Conservation (phyloP, 2,113 vertebrate genomes). For the Limanda limanda region DNA sequence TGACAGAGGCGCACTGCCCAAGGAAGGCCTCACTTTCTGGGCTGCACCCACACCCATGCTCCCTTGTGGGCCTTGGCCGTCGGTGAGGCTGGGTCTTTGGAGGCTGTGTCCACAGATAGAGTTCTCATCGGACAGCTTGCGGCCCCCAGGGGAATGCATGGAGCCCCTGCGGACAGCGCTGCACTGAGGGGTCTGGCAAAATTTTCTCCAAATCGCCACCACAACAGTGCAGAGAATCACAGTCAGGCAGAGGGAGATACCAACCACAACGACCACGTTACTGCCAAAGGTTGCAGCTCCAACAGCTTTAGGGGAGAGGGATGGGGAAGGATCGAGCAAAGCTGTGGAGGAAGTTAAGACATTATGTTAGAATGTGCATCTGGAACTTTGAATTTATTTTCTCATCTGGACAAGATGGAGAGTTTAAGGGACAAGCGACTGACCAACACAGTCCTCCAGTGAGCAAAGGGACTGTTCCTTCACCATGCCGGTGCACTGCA, state of each 20-base stretch:
- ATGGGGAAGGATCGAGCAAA: conserved; percentile 52
- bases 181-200: conserved; percentile 88
- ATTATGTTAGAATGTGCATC: neutral
- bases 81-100: conserved; percentile 87
- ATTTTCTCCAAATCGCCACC: conserved; percentile 91
- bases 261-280: conserved; percentile 89
- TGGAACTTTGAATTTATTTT: neutral
- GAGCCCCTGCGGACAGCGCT: conserved; percentile 81
- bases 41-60: neutral
- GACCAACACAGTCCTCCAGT: conserved; percentile 90
- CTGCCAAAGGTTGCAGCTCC: conserved; percentile 74
- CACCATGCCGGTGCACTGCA: conserved; percentile 84
- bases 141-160: conserved; percentile 84
- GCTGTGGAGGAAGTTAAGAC: conserved; percentile 32
- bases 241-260: conserved; percentile 91
- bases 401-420: neutral
- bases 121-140: conserved; percentile 92
- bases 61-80: conserved; percentile 67
- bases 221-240: conserved; percentile 91
- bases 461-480: conserved; percentile 91
- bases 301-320: conserved; percentile 42
- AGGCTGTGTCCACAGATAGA: conserved; percentile 89
- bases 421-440: conserved; percentile 45
- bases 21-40: conserved; percentile 71
- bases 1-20: conserved; percentile 78